Base-by-base conservation (phyloP, 2,888 invertebrate species). In the Romanomermis culicivorax region DNA sequence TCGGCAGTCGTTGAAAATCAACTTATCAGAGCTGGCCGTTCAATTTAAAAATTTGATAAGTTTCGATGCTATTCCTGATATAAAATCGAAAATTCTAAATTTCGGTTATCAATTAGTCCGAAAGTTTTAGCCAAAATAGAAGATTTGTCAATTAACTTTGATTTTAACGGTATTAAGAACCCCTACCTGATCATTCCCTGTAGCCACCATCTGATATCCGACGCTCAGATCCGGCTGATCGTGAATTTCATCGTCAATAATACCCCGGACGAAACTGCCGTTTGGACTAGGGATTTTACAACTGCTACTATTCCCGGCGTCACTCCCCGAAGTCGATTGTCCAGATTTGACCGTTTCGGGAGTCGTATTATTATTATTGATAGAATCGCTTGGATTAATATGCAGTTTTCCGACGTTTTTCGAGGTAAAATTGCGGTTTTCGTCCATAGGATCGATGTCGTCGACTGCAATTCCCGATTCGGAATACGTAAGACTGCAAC, bases 161-260 rank as follows among this genome's bases (percentile, higher is more conserved):
- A n/a, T n/a, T n/a, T n/a, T n/a, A n/a, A n/a, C n/a, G n/a, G n/a
- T n/a, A n/a, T n/a, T n/a, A n/a, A n/a, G n/a, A n/a, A n/a, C n/a
- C n/a, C n/a, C n/a, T n/a, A n/a, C n/a, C n/a, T n/a, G n/a, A n/a
- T n/a, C n/a, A n/a, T n/a, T n/a, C n/a, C n/a, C n/a, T n/a, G n/a
- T n/a, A n/a, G n/a, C n/a, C n/a, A n/a, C 36, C 36, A 36, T 11
- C 36, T 36, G 14, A 23, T 23, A 17, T 4, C n/a, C 47, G 23
- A 45, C 23, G n/a, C 17, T 45, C 59, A 87, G 69, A 1, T 81
- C 85, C 14, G 86, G 86, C 66, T 87, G 86, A 72, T 87, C 86
- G 45, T 83, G 83, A 58, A 87, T 86, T 71, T 87, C 86, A 63
- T 87, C 86, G 64, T 87, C 86, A 58, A 80, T 79, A 58, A 86